A percentile compares a stretch with the other conserved stretches of the same genome.
phyloP scores from a whole-genome alignment of 2,113 vertebrate species.

The Atherinomorus stipes region DNA sequence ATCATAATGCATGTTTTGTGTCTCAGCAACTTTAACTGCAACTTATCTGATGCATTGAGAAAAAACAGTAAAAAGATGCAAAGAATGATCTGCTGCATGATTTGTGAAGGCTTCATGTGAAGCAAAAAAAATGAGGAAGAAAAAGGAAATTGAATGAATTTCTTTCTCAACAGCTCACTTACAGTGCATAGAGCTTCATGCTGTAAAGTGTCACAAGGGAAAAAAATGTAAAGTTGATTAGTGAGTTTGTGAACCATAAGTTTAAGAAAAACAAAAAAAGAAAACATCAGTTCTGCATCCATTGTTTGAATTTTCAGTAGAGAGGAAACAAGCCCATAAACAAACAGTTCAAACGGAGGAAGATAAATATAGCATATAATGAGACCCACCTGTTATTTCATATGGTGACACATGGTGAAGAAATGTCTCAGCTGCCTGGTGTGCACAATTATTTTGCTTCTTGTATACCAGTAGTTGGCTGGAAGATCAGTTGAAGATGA shows the following conservation, averaged over 20 bases:
- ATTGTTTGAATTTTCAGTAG: slow-evolving; percentile 1
- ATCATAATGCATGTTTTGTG: too few species aligned
- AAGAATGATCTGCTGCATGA: neutral
- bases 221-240: slow-evolving; percentile 37
- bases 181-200: slow-evolving; percentile 26
- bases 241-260: slow-evolving; percentile 45
- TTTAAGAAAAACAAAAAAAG: slow-evolving; percentile 16
- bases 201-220: slow-evolving; percentile 23
- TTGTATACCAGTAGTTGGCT: slow-evolving; percentile 6
- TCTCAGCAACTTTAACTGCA: too few species aligned
- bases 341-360: slow-evolving; percentile 39
- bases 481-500: slow-evolving; percentile 11
- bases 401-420: slow-evolving; percentile 43
- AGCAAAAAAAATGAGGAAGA: too few species aligned
- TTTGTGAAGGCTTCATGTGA: too few species aligned
- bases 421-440: slow-evolving; percentile 18
- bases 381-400: slow-evolving; percentile 59
- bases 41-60: neutral
- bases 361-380: slow-evolving; percentile 44
- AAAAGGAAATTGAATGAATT: slow-evolving; percentile 33
- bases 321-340: slow-evolving; percentile 4
- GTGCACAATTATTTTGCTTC: slow-evolving; percentile 42
- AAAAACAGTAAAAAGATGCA: neutral
- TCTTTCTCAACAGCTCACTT: slow-evolving; percentile 30
- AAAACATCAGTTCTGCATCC: slow-evolving; percentile 11